These are phyloP conservation scores for Cololabis saira DNA, from an alignment of 2,113 vertebrate species.

Conservation along the genomic window DNA sequence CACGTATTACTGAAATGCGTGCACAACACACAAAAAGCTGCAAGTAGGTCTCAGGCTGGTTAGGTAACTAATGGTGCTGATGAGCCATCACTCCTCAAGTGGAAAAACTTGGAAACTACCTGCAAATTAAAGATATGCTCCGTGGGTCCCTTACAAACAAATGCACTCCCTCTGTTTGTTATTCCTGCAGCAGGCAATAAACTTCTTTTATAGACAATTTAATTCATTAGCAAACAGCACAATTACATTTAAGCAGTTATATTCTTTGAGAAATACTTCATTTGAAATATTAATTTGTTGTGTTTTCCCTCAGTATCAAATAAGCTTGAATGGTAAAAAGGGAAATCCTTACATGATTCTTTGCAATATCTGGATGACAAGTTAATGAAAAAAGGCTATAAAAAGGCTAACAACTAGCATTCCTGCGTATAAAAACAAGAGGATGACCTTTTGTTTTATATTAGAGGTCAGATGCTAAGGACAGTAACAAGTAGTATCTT, in stretches of 20 bases:
- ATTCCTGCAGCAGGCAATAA: constrained; percentile 25
- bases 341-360: background rate
- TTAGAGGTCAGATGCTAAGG: too few relatives aligned
- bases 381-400: too few relatives aligned
- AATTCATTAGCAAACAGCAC: constrained; percentile 10
- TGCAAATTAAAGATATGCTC: constrained; percentile 76
- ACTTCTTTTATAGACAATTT: constrained; percentile 27
- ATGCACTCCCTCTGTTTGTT: constrained; percentile 28
- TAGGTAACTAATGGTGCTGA: constrained; percentile 77
- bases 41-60: constrained; percentile 70
- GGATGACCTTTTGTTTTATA: too few relatives aligned
- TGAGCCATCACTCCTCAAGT: constrained; percentile 68
- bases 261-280: background rate
- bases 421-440: too few relatives aligned
- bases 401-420: too few relatives aligned
- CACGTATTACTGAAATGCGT: constrained; percentile 4
- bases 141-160: constrained; percentile 53
- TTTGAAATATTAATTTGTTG: background rate
- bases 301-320: too few relatives aligned
- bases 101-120: constrained; percentile 72
- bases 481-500: too few relatives aligned
- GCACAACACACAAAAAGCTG: constrained; percentile 40
- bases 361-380: too few relatives aligned
- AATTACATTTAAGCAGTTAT: background rate
- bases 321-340: background rate